Conservation (phyloP, 2,888 invertebrate genomes). For the Gasteruption jaculator region DNA sequence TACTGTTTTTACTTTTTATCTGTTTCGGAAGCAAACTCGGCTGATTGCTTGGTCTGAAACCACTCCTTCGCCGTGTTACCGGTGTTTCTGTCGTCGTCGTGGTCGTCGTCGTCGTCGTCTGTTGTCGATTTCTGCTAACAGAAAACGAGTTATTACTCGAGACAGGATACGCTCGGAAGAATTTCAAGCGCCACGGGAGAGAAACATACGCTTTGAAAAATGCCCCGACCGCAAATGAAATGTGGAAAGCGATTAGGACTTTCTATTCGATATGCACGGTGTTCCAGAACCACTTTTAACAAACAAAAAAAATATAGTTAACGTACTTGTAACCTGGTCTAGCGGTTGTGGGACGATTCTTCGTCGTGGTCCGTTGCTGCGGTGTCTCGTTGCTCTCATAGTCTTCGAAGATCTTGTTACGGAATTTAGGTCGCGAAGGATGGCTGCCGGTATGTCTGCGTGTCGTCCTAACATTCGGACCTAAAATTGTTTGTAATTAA, state of each 20-base stretch:
- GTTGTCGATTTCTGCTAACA: constrained; percentile 31
- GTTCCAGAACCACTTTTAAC: no score
- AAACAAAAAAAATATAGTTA: constrained; percentile 12
- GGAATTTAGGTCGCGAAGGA: constrained; percentile 40
- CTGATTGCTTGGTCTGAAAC: constrained; percentile 67
- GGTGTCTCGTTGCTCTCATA: constrained; percentile 31
- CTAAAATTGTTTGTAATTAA: no score
- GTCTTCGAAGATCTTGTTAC: constrained; percentile 44
- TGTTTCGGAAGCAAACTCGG: constrained; percentile 51
- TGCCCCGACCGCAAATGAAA: not conserved
- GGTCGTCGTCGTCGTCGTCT: constrained; percentile 34
- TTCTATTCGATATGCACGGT: no score
- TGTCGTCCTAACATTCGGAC: constrained; percentile 32
- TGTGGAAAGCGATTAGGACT: constrained; percentile 5
- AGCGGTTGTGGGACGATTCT: constrained; percentile 42
- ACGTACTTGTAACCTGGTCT: constrained; percentile 52
- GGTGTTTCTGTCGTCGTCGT: constrained; percentile 40
- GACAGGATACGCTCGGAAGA: no score
- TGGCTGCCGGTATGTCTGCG: constrained; percentile 33
- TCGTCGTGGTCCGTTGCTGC: constrained; percentile 33
- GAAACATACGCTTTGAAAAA: no score
- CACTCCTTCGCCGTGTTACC: constrained; percentile 53
- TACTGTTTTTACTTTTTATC: constrained; percentile 28
- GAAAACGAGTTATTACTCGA: no score
- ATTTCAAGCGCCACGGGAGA: no score